Evolutionary conservation across 2,113 vertebrate species (phyloP).

Genomic region (Labeo catla): DNA sequence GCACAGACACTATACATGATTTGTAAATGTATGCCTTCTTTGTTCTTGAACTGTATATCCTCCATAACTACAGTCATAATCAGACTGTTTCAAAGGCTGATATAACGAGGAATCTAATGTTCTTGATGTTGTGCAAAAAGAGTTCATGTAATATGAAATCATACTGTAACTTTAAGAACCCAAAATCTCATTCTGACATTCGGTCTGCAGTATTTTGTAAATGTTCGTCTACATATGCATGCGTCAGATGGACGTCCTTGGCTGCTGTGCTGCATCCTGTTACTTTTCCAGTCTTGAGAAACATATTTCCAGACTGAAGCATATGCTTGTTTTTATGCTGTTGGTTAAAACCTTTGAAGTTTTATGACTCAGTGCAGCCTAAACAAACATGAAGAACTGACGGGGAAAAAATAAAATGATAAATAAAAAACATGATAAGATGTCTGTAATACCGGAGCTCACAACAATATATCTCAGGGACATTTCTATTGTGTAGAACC

Average conservation of each 20-base stretch:
- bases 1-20: not conserved
- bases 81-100: not conserved
- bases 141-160: not conserved
- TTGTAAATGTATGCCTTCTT: not conserved
- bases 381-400: not conserved
- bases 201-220: not conserved
- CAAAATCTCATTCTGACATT: not conserved
- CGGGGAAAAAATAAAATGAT: not conserved
- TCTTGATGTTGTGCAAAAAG: not conserved
- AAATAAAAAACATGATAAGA: not conserved
- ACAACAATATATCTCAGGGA: not conserved
- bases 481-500: not conserved
- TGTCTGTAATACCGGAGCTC: not conserved
- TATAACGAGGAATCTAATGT: not conserved
- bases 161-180: not conserved
- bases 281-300: not conserved
- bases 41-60: constrained; percentile 21
- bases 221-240: not conserved
- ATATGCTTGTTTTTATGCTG: not conserved
- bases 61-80: not conserved
- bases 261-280: not conserved
- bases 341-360: not conserved
- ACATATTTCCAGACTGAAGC: not conserved
- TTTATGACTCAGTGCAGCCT: not conserved
- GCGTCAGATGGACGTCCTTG: not conserved